Percentiles rank a stretch among this genome's conserved stretches.
Conservation (phyloP, 2,888 invertebrate species). For the Mythimna impura region DNA sequence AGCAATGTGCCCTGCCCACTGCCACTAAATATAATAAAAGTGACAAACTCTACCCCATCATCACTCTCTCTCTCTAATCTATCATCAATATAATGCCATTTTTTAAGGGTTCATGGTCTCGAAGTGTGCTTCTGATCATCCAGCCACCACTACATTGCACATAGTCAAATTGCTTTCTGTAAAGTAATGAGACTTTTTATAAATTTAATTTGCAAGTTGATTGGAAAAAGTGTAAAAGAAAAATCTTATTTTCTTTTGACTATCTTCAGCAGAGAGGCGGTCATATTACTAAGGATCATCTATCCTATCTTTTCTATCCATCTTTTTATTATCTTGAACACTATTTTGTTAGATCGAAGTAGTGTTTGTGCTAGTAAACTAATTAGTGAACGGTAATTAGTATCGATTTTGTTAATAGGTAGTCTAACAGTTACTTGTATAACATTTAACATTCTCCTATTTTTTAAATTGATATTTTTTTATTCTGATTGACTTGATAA, state of each 20-base stretch:
- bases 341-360: constrained; percentile 38
- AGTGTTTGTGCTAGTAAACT: constrained; percentile 11
- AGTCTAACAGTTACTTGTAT: too few relatives aligned
- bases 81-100: background rate
- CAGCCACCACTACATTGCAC: background rate
- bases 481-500: too few relatives aligned
- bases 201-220: constrained; percentile 51
- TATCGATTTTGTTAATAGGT: too few relatives aligned
- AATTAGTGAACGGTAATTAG: constrained; percentile 22
- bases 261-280: constrained; percentile 15
- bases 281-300: constrained; percentile 48
- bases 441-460: too few relatives aligned
- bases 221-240: constrained; percentile 45
- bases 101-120: background rate
- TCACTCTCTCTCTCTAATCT: too few relatives aligned
- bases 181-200: constrained; percentile 46
- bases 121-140: background rate
- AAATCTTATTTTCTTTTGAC: constrained; percentile 38
- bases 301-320: constrained; percentile 45
- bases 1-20: too few relatives aligned
- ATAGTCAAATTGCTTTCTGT: constrained; percentile 19
- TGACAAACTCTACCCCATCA: background rate
- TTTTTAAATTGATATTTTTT: too few relatives aligned
- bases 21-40: too few relatives aligned
- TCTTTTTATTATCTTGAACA: constrained; percentile 40